Conservation (phyloP, 2,888 invertebrate genomes). For the Neria commutata region DNA sequence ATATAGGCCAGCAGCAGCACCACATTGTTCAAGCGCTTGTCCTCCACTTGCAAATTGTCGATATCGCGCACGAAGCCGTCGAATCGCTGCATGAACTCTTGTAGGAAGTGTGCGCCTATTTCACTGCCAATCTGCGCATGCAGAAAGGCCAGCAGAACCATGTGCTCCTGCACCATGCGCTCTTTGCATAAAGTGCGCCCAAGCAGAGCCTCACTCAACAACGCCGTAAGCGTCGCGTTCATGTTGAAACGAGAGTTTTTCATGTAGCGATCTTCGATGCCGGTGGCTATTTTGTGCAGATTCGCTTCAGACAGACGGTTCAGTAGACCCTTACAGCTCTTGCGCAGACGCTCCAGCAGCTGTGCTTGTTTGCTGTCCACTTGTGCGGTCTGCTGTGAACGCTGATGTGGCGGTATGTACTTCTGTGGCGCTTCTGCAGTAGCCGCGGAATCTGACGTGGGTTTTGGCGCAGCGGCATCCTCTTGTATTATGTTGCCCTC, state of each 20-base stretch:
- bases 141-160: conserved; percentile 79
- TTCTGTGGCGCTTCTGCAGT: conserved; percentile 65
- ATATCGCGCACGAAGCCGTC: conserved; percentile 64
- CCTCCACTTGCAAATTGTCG: conserved; percentile 66
- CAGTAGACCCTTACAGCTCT: conserved; percentile 83
- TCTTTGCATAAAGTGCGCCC: conserved; percentile 70
- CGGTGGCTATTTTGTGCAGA: conserved; percentile 78
- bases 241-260: conserved; percentile 81
- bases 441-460: neutral
- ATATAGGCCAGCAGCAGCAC: conserved; percentile 78
- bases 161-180: conserved; percentile 81
- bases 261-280: conserved; percentile 82
- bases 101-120: conserved; percentile 87
- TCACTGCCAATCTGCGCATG: conserved; percentile 92
- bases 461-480: neutral
- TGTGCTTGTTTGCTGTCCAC: conserved; percentile 64
- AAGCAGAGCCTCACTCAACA: conserved; percentile 76
- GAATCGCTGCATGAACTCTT: conserved; percentile 74
- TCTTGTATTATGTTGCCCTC: conserved; percentile 78
- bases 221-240: conserved; percentile 73
- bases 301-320: conserved; percentile 89
- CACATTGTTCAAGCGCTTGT: conserved; percentile 83
- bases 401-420: conserved; percentile 84
- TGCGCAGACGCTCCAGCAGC: conserved; percentile 71
- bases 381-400: conserved; percentile 64